Evolutionary conservation across 2,797 vertebrate genomes (phyloP).

Genomic region (Tenualosa ilisha): DNA sequence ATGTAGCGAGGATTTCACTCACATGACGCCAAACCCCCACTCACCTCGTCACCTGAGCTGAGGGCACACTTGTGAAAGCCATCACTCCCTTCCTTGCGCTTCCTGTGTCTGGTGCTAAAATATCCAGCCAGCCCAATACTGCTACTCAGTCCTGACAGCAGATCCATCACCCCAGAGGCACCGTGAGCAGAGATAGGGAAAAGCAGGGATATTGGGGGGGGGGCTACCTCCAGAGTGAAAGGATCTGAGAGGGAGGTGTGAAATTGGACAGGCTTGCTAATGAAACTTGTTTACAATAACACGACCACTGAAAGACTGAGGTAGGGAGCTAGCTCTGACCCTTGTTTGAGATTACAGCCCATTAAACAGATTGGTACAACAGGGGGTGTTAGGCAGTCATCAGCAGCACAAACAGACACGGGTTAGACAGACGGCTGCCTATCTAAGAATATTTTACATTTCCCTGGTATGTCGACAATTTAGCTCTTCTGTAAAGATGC

Average conservation of each 20-base stretch:
- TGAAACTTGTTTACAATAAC: background rate
- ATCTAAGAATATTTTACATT: background rate
- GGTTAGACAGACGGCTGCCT: background rate
- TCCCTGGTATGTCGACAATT: background rate
- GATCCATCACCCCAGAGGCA: background rate
- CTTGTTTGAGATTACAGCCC: constrained; percentile 11
- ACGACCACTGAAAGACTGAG: too few relatives aligned
- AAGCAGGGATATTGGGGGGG: background rate
- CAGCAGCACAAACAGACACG: background rate
- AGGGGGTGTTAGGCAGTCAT: background rate
- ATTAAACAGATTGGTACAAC: constrained; percentile 13
- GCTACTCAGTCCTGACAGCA: background rate
- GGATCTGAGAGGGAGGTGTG: background rate
- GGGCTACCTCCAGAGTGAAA: too few relatives aligned
- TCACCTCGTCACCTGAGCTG: background rate
- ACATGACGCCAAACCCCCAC: background rate
- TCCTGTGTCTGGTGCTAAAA: background rate
- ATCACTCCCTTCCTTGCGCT: background rate
- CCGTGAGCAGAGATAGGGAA: background rate
- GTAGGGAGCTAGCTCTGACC: background rate
- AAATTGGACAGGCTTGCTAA: background rate
- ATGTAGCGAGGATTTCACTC: background rate
- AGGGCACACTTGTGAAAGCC: background rate
- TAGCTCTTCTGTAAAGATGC: background rate
- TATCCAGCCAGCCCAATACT: background rate